These are phyloP conservation scores for Osmerus eperlanus DNA, from an alignment of 2,113 vertebrate genomes.

Conservation along the genomic window DNA sequence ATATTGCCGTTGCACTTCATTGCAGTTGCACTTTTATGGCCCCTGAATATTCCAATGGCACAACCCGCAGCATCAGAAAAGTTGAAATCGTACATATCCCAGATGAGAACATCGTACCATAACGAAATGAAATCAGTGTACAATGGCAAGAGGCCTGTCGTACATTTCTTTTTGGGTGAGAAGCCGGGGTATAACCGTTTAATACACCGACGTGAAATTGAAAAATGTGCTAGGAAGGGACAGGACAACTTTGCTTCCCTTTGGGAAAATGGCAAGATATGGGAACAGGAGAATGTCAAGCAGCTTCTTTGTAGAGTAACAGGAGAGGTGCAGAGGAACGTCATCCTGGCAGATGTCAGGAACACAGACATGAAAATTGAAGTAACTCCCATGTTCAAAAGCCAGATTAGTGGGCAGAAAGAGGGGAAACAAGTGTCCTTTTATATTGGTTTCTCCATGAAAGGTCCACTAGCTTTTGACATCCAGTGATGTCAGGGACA, in stretches of 20 bases:
- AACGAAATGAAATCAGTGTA: constrained; percentile 43
- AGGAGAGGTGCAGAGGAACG: constrained; percentile 21
- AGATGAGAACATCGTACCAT: constrained; percentile 48
- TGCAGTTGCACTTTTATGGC: constrained; percentile 59
- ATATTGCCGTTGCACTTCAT: constrained; percentile 53
- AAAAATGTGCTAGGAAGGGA: background rate
- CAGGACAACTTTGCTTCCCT: constrained; percentile 35
- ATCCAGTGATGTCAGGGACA: constrained; percentile 23
- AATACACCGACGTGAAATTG: constrained; percentile 39
- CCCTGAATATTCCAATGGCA: background rate
- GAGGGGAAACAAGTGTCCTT: constrained; percentile 49
- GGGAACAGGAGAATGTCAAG: constrained; percentile 44
- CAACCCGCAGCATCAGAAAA: fast-evolving
- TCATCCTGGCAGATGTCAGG: constrained; percentile 35
- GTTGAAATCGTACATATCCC: constrained; percentile 43
- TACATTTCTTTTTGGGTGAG: constrained; percentile 65
- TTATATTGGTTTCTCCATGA: constrained; percentile 64
- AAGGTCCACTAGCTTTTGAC: constrained; percentile 62
- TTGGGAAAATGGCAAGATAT: constrained; percentile 56
- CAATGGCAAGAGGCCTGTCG: constrained; percentile 46
- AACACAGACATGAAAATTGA: constrained; percentile 37
- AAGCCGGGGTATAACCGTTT: constrained; percentile 47
- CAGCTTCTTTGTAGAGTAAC: constrained; percentile 46
- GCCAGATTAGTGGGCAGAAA: constrained; percentile 35
- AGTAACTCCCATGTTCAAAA: constrained; percentile 53